These are phyloP conservation scores for Botia kubotai DNA, from an alignment of 2,797 vertebrate species.

Conservation along the genomic window DNA sequence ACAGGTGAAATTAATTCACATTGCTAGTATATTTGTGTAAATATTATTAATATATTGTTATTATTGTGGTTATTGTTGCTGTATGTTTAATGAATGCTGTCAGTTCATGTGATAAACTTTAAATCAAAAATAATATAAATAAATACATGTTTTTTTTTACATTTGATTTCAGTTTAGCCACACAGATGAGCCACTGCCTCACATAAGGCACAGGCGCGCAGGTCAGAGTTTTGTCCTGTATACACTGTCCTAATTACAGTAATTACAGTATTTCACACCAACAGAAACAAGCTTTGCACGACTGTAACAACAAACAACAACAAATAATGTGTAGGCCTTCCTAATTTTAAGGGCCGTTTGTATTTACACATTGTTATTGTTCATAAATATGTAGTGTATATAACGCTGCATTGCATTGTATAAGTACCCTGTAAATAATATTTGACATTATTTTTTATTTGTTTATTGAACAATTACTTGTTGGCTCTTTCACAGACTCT, in stretches of 20 bases:
- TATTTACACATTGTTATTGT: too few relatives aligned
- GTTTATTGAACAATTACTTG: neutral
- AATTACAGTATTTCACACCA: neutral
- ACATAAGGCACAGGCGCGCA: constrained; percentile 26
- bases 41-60: too few relatives aligned
- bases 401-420: neutral
- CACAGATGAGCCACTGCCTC: constrained; percentile 9
- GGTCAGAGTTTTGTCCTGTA: neutral
- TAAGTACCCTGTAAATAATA: neutral
- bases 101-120: neutral
- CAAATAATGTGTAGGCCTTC: too few relatives aligned
- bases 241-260: neutral
- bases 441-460: too few relatives aligned
- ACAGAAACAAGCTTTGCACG: neutral
- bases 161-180: constrained; percentile 16
- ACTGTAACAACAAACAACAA: too few relatives aligned
- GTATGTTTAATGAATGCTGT: too few relatives aligned
- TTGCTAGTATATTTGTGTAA: too few relatives aligned
- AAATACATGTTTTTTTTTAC: neutral
- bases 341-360: too few relatives aligned
- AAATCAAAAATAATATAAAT: neutral
- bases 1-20: neutral
- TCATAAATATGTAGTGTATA: neutral
- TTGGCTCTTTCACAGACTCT: neutral
- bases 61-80: too few relatives aligned